A percentile compares a stretch with the other conserved stretches of the same genome.
Evolutionary conservation across 2,888 invertebrate species (phyloP).

Genomic region (Drepanosiphum platanoidis): DNA sequence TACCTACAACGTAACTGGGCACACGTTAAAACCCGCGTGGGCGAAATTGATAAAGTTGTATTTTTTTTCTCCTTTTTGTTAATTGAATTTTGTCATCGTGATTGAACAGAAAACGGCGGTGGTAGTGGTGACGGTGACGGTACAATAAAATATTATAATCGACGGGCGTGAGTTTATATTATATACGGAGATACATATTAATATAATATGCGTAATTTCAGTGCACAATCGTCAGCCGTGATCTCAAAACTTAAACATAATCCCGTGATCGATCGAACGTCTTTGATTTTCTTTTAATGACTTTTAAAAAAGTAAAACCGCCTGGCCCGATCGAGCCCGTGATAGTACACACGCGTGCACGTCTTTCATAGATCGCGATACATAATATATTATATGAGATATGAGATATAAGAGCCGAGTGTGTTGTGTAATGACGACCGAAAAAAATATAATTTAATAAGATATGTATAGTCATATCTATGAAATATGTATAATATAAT

Average conservation of each 20-base stretch:
- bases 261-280: conserved; percentile 52
- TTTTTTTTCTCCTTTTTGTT: conserved; percentile 12
- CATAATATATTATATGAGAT: too few relatives aligned
- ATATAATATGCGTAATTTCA: conserved; percentile 10
- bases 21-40: conserved; percentile 13
- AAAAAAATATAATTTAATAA: background rate
- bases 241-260: conserved; percentile 35
- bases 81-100: conserved; percentile 61
- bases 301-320: background rate
- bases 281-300: conserved; percentile 3
- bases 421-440: background rate
- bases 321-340: background rate
- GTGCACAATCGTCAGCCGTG: conserved; percentile 18
- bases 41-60: conserved; percentile 46
- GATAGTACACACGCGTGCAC: background rate
- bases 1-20: conserved; percentile 22
- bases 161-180: background rate
- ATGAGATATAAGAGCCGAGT: background rate
- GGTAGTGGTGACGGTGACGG: background rate
- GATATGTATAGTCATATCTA: too few relatives aligned
- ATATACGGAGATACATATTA: background rate
- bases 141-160: background rate
- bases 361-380: background rate
- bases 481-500: background rate
- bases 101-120: conserved; percentile 45